Evolutionary conservation across 2,888 invertebrate genomes (phyloP).

Genomic region (Anoplius nigerrimus): DNA sequence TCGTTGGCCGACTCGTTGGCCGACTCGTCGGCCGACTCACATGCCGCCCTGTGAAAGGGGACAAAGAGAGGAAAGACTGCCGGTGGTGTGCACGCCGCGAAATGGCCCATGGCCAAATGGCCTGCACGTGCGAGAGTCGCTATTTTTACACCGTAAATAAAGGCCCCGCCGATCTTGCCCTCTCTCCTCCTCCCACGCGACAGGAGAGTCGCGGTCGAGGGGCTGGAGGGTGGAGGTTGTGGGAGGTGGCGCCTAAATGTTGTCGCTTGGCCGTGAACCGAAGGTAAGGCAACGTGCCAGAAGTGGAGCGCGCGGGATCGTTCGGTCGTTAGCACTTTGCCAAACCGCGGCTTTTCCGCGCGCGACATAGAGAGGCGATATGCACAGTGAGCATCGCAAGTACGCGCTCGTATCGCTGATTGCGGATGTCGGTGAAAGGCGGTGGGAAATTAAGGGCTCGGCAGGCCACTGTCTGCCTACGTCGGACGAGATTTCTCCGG

Average conservation of each 20-base stretch:
- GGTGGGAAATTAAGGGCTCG: no score
- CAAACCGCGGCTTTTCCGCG: background rate
- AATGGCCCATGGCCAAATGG: conserved; percentile 55
- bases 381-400: no score
- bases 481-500: background rate
- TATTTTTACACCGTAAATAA: conserved; percentile 54
- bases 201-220: conserved; percentile 5
- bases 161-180: conserved; percentile 14
- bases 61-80: conserved; percentile 30
- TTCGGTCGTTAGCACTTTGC: conserved; percentile 18
- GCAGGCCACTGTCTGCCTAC: no score
- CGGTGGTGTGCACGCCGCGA: conserved; percentile 22
- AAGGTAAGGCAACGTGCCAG: background rate
- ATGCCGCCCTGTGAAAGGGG: conserved; percentile 20
- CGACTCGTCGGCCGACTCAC: no score
- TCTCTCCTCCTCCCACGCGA: background rate
- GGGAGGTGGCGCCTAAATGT: conserved; percentile 47
- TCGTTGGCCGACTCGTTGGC: no score
- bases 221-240: no score
- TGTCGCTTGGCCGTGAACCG: conserved; percentile 45
- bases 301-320: no score
- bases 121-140: conserved; percentile 55
- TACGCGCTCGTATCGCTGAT: no score
- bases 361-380: no score
- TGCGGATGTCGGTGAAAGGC: no score